A percentile compares a stretch with the other conserved stretches of the same genome.
These are phyloP conservation scores for Callyntrura guangdongensis DNA, from an alignment of 2,888 invertebrate genomes.

Conservation along the genomic window DNA sequence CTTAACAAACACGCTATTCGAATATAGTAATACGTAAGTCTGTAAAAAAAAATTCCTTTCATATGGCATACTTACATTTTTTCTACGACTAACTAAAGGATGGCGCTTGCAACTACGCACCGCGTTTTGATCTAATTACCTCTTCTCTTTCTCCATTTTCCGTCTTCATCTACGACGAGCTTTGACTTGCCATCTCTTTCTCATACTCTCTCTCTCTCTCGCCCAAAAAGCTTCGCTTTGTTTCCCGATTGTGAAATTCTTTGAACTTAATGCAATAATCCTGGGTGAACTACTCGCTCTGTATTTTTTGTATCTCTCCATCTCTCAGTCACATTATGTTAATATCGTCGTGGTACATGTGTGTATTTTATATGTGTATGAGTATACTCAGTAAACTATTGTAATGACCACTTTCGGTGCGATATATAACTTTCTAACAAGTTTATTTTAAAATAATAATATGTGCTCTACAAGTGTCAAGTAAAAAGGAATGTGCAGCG, in stretches of 20 bases:
- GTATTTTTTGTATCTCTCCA: neutral
- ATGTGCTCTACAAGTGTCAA: neutral
- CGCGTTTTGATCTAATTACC: constrained; percentile 40
- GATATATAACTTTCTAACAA: neutral
- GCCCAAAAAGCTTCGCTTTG: neutral
- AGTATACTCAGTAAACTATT: neutral
- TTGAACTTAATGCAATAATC: constrained; percentile 13
- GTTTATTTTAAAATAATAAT: no score
- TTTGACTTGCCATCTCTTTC: neutral
- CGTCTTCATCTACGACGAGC: constrained; percentile 14
- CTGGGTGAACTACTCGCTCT: neutral
- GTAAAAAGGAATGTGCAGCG: no score
- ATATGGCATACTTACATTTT: neutral
- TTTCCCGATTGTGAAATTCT: constrained; percentile 5
- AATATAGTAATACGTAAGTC: neutral
- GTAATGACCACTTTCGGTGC: neutral
- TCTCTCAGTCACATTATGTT: neutral
- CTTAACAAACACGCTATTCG: constrained; percentile 19
- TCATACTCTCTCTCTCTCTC: neutral
- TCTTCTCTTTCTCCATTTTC: constrained; percentile 41
- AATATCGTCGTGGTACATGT: neutral
- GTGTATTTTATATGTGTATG: neutral
- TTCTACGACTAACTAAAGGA: neutral
- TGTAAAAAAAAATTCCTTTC: constrained; percentile 14
- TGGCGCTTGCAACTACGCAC: neutral